Conservation (phyloP, 2,888 invertebrate genomes). For the Penaeus monodon region DNA sequence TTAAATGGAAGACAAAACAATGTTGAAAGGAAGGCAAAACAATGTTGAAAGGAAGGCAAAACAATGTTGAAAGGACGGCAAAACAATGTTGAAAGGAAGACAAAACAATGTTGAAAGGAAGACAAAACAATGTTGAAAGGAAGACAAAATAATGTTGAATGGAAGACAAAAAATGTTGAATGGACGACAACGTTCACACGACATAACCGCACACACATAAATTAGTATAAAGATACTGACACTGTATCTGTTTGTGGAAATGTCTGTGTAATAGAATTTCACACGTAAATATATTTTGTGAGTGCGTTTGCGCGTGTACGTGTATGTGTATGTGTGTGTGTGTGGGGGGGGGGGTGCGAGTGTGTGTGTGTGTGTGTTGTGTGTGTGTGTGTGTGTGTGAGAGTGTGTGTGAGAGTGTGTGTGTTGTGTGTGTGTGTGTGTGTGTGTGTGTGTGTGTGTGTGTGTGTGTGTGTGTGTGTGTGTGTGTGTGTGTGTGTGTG, state of each 20-base stretch:
- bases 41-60: too few relatives aligned
- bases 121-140: too few relatives aligned
- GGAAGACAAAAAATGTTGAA: too few relatives aligned
- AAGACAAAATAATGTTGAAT: too few relatives aligned
- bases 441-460: not conserved
- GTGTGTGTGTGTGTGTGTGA: not conserved
- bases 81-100: too few relatives aligned
- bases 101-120: too few relatives aligned
- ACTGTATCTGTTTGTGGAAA: not conserved
- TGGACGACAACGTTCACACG: too few relatives aligned
- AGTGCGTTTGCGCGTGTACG: not conserved
- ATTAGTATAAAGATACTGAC: not conserved
- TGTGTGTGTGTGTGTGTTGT: not conserved
- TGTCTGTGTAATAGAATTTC: not conserved
- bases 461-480: slow-evolving; percentile 6
- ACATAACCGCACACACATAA: not conserved
- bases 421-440: slow-evolving; percentile 3
- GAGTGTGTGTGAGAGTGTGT: not conserved
- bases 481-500: not conserved
- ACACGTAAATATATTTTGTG: not conserved
- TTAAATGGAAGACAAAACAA: too few relatives aligned
- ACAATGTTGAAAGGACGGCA: too few relatives aligned
- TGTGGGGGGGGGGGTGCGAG: not conserved
- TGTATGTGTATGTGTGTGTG: not conserved
- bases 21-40: too few relatives aligned